Evolutionary conservation across 2,888 invertebrate species (phyloP), one percentile per base, ranked within the genome.

Genomic region (Brachypterus glaber): DNA sequence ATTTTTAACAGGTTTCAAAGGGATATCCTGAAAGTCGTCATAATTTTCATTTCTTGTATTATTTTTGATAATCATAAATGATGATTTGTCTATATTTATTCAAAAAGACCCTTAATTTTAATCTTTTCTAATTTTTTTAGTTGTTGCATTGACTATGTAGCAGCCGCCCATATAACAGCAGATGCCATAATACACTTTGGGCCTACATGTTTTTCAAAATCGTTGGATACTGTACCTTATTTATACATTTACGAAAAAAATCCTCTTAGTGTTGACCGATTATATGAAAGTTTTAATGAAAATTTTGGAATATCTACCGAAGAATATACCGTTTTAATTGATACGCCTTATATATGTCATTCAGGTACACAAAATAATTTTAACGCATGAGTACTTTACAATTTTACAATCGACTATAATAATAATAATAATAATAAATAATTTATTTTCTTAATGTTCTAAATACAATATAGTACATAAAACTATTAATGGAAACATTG

Each of bases 181-280:
- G 87, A 95, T 64, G 80, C 83, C 17, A 69, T 96, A 2, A 75
- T 97, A 37, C 96, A 97, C 64, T 96, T 86, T 65, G 96, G 96
- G 0, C 82, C 81, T 54, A 77, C 85, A 1, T 97, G 97, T 63
- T 78, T 89, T 46, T 85, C 88, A 17, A 73, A 73, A 50, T 79
- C 82, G 9, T 70, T 67, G 1, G 58, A 72, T 17, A 73, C 80
- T 35, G 70, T 93, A 37, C 88, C 91, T 0, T 82, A 87, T 3
- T 72, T 80, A 35, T 80, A 79, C 47, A 72, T 90, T 24, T 75
- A 85, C 45, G 79, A 80, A 9, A 79, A 80, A 56, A 60, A 64
- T 24, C 48, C 67, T 0, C 52, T 91, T 7, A 68, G 82, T 54
- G 14, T 51, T 36, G 59, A 67, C 1, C 44, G 50, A 4, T 58